phyloP scores from a whole-genome alignment of 92 coral and sea anemone genomes.

The Plumapathes pennacea region DNA sequence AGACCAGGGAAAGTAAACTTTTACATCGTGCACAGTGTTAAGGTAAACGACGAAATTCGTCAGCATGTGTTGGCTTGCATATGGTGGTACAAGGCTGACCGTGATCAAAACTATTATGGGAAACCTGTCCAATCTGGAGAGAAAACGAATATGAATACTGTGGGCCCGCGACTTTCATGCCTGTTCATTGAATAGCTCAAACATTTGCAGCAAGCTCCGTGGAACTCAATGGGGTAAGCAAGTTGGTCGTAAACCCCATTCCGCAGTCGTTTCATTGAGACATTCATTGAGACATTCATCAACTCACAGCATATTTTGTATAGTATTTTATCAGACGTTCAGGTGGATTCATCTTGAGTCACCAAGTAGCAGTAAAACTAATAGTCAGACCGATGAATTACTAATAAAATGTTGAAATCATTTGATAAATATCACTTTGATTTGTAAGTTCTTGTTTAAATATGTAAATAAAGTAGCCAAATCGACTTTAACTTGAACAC shows the following conservation, averaged over 20 bases:
- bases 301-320: too few relatives aligned
- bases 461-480: too few relatives aligned
- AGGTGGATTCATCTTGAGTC: too few relatives aligned
- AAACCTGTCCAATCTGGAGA: slow-evolving; percentile 36
- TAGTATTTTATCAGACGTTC: too few relatives aligned
- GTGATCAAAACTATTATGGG: slow-evolving; percentile 10
- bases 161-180: slow-evolving; percentile 51
- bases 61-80: slow-evolving; percentile 40
- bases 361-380: too few relatives aligned
- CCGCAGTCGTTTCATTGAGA: slow-evolving; percentile 29
- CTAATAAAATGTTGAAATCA: too few relatives aligned
- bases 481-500: too few relatives aligned
- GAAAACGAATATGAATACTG: slow-evolving; percentile 14
- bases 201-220: slow-evolving; percentile 21
- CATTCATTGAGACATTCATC: too few relatives aligned
- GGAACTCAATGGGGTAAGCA: slow-evolving; percentile 10
- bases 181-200: slow-evolving; percentile 36
- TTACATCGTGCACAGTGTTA: slow-evolving; percentile 36
- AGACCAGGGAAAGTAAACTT: slow-evolving; percentile 47
- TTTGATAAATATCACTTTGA: too few relatives aligned
- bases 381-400: too few relatives aligned
- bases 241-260: slow-evolving; percentile 31
- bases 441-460: too few relatives aligned
- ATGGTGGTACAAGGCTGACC: slow-evolving; percentile 38
- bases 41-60: slow-evolving; percentile 1